phyloP scores from a whole-genome alignment of 2,888 invertebrate genomes.

The Heliconius aoede region DNA sequence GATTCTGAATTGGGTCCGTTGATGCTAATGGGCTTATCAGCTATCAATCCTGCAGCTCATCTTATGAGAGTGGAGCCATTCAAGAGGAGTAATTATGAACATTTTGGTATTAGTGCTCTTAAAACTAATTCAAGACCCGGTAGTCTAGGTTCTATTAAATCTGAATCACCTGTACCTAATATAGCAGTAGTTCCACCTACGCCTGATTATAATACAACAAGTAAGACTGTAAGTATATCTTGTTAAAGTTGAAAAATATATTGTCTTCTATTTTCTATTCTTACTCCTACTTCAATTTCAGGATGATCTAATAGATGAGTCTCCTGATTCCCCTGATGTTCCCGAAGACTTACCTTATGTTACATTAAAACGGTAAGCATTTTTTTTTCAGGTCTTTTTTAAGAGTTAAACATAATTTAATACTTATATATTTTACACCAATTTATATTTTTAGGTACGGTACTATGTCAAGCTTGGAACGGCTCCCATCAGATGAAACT shows the following conservation, averaged over 20 bases:
- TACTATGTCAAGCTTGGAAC: constrained; percentile 89
- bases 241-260: constrained; percentile 18
- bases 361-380: constrained; percentile 84
- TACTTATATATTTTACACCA: constrained; percentile 1
- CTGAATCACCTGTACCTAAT: constrained; percentile 84
- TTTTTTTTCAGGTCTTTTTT: neutral
- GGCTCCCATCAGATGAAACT: constrained; percentile 85
- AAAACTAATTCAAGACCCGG: constrained; percentile 76
- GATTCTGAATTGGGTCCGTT: constrained; percentile 86
- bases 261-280: constrained; percentile 1
- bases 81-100: constrained; percentile 57
- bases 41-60: constrained; percentile 85
- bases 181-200: constrained; percentile 90
- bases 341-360: constrained; percentile 90
- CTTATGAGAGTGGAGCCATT: constrained; percentile 85
- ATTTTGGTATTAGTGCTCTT: constrained; percentile 56
- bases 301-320: constrained; percentile 85
- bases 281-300: constrained; percentile 52
- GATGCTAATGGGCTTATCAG: constrained; percentile 86
- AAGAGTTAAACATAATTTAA: too few species aligned
- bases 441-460: constrained; percentile 80
- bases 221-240: constrained; percentile 74
- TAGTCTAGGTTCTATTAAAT: constrained; percentile 70
- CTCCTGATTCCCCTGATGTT: constrained; percentile 87
- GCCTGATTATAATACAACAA: constrained; percentile 83